phyloP scores from a whole-genome alignment of 2,113 vertebrate species.

The Perca flavescens region DNA sequence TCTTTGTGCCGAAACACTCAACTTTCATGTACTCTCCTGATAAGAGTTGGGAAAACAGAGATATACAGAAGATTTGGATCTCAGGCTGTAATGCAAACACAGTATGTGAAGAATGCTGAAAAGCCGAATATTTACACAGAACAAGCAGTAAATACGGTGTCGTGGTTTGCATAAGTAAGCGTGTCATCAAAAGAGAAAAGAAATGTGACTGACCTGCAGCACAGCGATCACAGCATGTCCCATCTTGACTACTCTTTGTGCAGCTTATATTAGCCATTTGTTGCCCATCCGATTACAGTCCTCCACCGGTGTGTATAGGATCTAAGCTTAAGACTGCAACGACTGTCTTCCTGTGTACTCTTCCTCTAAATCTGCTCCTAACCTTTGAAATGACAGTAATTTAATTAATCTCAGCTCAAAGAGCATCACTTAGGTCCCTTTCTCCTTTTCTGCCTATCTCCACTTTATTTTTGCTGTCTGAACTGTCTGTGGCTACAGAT shows the following conservation, averaged over 20 bases:
- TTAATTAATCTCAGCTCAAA: not conserved
- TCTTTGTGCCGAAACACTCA: not conserved
- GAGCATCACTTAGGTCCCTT: not conserved
- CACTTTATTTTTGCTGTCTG: constrained; percentile 33
- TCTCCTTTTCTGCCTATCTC: constrained; percentile 1
- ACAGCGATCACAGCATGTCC: constrained; percentile 57
- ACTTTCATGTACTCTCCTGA: constrained; percentile 60
- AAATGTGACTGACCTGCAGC: constrained; percentile 67
- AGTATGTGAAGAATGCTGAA: not conserved
- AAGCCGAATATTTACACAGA: no score
- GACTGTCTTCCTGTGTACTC: not conserved
- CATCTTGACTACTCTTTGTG: accelerated
- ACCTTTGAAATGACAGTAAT: not conserved
- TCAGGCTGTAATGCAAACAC: not conserved
- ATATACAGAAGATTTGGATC: not conserved
- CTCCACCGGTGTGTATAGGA: constrained; percentile 14
- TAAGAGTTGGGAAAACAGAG: constrained; percentile 3
- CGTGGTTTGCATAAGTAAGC: not conserved
- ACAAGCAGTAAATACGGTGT: not conserved
- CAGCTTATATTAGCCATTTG: constrained; percentile 32
- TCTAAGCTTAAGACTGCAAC: not conserved
- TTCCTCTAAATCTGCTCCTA: not conserved
- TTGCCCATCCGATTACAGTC: constrained; percentile 17
- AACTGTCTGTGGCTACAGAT: constrained; percentile 32
- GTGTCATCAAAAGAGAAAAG: not conserved